A percentile compares a stretch with the other conserved stretches of the same genome.
These are phyloP conservation scores for Sphaeridia pumilis DNA, from an alignment of 2,888 invertebrate species.

Conservation along the genomic window DNA sequence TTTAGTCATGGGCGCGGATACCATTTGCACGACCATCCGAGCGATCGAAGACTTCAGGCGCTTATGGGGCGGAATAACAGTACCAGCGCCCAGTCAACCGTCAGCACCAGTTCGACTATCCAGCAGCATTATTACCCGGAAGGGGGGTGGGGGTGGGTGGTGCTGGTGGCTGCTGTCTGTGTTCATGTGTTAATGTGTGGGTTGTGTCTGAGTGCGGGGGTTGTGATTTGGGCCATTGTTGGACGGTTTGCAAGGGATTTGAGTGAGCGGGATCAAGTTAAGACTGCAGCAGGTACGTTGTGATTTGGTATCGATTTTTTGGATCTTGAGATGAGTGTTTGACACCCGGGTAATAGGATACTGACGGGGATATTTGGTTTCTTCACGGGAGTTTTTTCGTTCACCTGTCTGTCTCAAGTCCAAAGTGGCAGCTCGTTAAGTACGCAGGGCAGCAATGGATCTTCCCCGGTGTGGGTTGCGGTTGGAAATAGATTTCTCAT, in stretches of 20 bases:
- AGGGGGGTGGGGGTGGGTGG: slow-evolving; percentile 32
- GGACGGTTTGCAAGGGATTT: slow-evolving; percentile 24
- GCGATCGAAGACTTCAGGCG: neutral
- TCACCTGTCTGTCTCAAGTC: too few species aligned
- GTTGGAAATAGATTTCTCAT: too few species aligned
- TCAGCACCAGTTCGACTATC: slow-evolving; percentile 29
- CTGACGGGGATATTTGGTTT: too few species aligned
- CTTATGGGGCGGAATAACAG: slow-evolving; percentile 15
- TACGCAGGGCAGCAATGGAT: too few species aligned
- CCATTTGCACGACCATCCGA: slow-evolving; percentile 12
- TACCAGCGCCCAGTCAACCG: slow-evolving; percentile 12
- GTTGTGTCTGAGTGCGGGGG: slow-evolving; percentile 27
- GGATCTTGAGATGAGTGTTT: neutral
- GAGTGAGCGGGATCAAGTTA: slow-evolving; percentile 5
- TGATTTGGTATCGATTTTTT: neutral
- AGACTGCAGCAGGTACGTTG: slow-evolving; percentile 23
- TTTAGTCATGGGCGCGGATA: slow-evolving; percentile 15
- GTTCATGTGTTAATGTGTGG: slow-evolving; percentile 31
- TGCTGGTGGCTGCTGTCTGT: slow-evolving; percentile 26
- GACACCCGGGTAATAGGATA: too few species aligned
- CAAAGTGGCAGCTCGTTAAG: too few species aligned
- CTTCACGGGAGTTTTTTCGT: too few species aligned
- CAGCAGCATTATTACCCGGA: slow-evolving; percentile 35
- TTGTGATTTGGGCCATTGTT: slow-evolving; percentile 20
- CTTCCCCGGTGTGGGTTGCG: too few species aligned